phyloP scores from a whole-genome alignment of 2,797 vertebrate species.

The Naso thynnoides region DNA sequence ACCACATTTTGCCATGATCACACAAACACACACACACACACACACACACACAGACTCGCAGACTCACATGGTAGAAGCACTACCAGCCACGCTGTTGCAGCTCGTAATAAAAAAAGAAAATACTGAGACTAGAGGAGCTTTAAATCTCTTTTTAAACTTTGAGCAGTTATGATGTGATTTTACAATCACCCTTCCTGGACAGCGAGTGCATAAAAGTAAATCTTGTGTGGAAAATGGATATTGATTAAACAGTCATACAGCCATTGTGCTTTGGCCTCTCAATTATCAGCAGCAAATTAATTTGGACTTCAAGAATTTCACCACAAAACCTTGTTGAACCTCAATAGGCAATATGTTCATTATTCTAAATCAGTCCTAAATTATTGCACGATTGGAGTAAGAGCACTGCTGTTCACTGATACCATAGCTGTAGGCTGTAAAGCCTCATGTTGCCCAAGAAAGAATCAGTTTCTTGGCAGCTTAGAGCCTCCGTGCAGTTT shows the following conservation, averaged over 20 bases:
- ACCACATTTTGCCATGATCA: too few species aligned
- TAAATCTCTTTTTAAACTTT: constrained; percentile 41
- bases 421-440: background rate
- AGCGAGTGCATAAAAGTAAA: constrained; percentile 49
- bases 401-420: background rate
- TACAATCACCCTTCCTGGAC: constrained; percentile 22
- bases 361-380: background rate
- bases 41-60: too few species aligned
- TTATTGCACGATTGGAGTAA: background rate
- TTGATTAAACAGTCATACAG: constrained; percentile 47
- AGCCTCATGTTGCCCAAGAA: background rate
- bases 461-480: constrained; percentile 18
- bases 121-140: constrained; percentile 13
- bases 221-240: constrained; percentile 61
- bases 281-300: constrained; percentile 55
- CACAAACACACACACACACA: too few species aligned
- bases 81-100: too few species aligned
- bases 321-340: constrained; percentile 17
- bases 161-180: constrained; percentile 47
- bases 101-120: background rate
- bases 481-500: constrained; percentile 22
- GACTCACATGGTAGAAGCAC: too few species aligned
- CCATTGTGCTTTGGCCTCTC: constrained; percentile 50
- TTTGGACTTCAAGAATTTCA: constrained; percentile 16
- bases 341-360: background rate